Evolutionary conservation across 30 jellyfish, hydroid and myxozoan genomes (phyloP).

Genomic region (Phacellophora camtschatica): DNA sequence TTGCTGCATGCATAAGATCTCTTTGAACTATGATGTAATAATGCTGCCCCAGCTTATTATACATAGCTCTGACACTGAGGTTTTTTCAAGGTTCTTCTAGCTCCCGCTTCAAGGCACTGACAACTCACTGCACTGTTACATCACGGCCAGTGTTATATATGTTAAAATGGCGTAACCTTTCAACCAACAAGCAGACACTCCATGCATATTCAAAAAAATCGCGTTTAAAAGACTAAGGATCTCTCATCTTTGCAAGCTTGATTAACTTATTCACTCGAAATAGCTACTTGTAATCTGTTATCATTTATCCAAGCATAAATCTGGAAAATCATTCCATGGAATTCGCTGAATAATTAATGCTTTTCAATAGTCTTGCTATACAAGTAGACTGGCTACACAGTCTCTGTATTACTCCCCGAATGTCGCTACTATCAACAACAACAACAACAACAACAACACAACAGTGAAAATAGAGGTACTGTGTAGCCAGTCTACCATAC

Average conservation of each 20-base stretch:
- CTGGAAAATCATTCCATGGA: constrained; percentile 3
- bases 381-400: no score
- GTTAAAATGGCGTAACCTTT: constrained; percentile 5
- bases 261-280: neutral
- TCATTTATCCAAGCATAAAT: neutral
- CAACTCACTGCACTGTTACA: constrained; percentile 10
- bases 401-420: no score
- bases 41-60: constrained; percentile 20
- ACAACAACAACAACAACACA: no score
- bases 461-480: no score
- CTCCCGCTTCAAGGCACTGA: constrained; percentile 4
- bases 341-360: no score
- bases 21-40: constrained; percentile 9
- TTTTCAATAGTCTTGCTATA: no score
- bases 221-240: constrained; percentile 1
- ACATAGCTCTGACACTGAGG: constrained; percentile 55
- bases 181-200: constrained; percentile 7
- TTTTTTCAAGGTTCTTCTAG: constrained; percentile 46
- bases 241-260: constrained; percentile 27
- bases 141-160: neutral
- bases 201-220: constrained; percentile 29
- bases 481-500: no score
- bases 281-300: neutral
- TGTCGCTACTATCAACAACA: no score
- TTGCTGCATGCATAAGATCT: constrained; percentile 29